Evolutionary conservation across 2,888 invertebrate genomes (phyloP), one percentile per base, ranked within the genome.

Genomic region (Nymphalis polychloros): DNA sequence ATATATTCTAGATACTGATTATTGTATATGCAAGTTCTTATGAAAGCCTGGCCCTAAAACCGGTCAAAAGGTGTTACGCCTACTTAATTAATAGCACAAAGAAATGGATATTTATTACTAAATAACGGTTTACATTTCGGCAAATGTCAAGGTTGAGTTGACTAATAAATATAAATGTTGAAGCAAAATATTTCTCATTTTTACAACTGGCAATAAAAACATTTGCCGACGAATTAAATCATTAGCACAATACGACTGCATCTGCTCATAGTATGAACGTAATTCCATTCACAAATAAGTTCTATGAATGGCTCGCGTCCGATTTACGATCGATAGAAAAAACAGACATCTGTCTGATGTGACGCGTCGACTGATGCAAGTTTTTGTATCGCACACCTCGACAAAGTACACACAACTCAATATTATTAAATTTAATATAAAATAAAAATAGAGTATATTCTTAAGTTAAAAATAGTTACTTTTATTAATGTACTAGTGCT

Each of bases 311-410:
- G 27, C 64, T 48, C 64, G 59, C 64, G 68, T 20, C 53, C 63
- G 68, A 75, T 71, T 74, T 75, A 77, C 74, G 74, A 70, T 59
- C 35, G 72, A 68, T 74, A 73, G 71, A 74, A 73, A 77, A 76
- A 76, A 64, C 71, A 70, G 70, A 68, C 75, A 75, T 73, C 75
- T 75, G 76, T 73, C 74, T 60, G 73, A 66, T 62, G 60, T 63
- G 73, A 70, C 70, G 68, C 61, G 50, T 55, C 20, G 64, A 48
- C 53, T 52, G 23, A 61, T 60, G 47, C 63, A 20, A 63, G 53
- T 57, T 59, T 59, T 63, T 59, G 50, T 52, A 27, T 63, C 55
- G 27, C 8, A 8, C 17, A 10, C 55, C 55, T 8, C 17, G n/a
- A 19, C 19, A 49, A 35, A 35, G 55, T 55, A 27, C 27, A 55